A percentile compares a stretch with the other conserved stretches of the same genome.
phyloP scores from a whole-genome alignment of 1,140 invertebrate species.

The Dendrolimus punctatus region DNA sequence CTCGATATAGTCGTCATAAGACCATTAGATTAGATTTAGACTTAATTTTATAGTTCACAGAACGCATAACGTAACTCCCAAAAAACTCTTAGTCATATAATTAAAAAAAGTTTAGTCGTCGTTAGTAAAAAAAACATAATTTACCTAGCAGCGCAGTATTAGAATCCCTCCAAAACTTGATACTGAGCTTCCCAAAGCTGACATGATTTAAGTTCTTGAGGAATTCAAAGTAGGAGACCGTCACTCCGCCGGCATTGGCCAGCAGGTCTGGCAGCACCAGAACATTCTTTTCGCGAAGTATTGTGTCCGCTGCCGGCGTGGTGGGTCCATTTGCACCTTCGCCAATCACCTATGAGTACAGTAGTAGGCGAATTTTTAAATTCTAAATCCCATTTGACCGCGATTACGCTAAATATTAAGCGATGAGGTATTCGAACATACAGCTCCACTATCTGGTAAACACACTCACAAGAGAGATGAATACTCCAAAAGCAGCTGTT shows the following conservation, averaged over 20 bases:
- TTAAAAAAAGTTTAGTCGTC: not conserved
- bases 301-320: conserved; percentile 86
- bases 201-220: conserved; percentile 86
- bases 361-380: too few relatives aligned
- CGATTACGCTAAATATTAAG: too few relatives aligned
- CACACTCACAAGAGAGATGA: too few relatives aligned
- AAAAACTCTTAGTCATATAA: not conserved
- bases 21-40: too few relatives aligned
- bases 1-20: too few relatives aligned
- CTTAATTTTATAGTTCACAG: too few relatives aligned
- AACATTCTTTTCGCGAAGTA: conserved; percentile 81
- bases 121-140: not conserved
- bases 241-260: conserved; percentile 90
- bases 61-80: not conserved
- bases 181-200: conserved; percentile 89
- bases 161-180: conserved; percentile 88
- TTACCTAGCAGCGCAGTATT: conserved; percentile 71
- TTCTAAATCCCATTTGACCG: too few relatives aligned
- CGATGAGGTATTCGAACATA: too few relatives aligned
- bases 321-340: conserved; percentile 94
- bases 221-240: conserved; percentile 95
- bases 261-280: conserved; percentile 90
- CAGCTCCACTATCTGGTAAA: too few relatives aligned
- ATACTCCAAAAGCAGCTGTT: too few relatives aligned
- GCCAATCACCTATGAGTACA: conserved; percentile 59